Percentiles rank a stretch among this genome's conserved stretches.
phyloP scores from a whole-genome alignment of 2,113 vertebrate genomes.

The Amblyopsis rosae region DNA sequence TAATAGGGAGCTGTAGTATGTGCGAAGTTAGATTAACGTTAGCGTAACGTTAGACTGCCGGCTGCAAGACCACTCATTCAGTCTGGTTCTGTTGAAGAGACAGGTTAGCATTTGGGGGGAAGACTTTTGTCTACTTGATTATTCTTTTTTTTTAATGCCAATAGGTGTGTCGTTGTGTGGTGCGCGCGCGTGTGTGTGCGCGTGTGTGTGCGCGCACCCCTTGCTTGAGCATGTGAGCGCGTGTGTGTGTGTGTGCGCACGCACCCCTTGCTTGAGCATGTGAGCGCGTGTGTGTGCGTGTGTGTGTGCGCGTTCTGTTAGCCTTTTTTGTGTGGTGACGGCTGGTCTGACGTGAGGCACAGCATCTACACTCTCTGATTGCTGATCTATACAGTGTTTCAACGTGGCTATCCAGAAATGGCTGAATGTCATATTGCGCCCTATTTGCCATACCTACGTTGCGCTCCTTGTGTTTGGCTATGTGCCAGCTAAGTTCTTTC shows the following conservation, averaged over 20 bases:
- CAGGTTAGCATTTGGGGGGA: too few species aligned
- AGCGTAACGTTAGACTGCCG: too few species aligned
- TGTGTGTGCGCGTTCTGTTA: background rate
- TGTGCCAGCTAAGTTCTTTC: slow-evolving; percentile 15
- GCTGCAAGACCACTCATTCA: too few species aligned
- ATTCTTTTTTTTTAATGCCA: slow-evolving; percentile 42
- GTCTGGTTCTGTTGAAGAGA: too few species aligned
- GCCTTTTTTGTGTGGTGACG: slow-evolving; percentile 42
- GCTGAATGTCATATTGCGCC: slow-evolving; percentile 58
- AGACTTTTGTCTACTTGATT: slow-evolving; percentile 13
- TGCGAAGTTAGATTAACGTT: slow-evolving; percentile 31
- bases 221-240: slow-evolving; percentile 58
- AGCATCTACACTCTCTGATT: slow-evolving; percentile 55
- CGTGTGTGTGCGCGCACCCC: slow-evolving; percentile 17
- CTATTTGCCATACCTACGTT: slow-evolving; percentile 17
- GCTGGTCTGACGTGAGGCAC: slow-evolving; percentile 51
- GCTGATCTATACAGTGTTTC: slow-evolving; percentile 59
- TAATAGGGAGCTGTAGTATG: slow-evolving; percentile 51
- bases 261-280: background rate
- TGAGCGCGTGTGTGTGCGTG: slow-evolving; percentile 1
- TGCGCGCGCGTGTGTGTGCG: slow-evolving; percentile 6
- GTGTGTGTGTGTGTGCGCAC: background rate
- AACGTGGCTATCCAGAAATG: slow-evolving; percentile 54
- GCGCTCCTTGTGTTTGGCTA: slow-evolving; percentile 38
- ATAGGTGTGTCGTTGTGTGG: slow-evolving; percentile 1